Percentiles rank a stretch among this genome's conserved stretches.
phyloP scores from a whole-genome alignment of 1,140 invertebrate species.

The Mycetomoellerius zeteki region DNA sequence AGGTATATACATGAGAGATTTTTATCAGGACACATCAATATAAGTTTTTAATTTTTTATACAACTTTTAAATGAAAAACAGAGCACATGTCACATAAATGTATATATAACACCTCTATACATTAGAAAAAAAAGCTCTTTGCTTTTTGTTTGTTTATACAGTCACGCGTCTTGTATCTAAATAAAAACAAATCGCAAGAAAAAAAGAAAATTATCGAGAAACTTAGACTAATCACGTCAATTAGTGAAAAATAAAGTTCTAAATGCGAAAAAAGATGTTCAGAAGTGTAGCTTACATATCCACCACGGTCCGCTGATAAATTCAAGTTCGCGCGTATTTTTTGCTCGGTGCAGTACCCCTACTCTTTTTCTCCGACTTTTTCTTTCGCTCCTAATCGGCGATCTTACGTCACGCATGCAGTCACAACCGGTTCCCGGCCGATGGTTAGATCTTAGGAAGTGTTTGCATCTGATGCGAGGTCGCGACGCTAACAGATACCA shows the following conservation, averaged over 20 bases:
- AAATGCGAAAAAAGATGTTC: constrained; percentile 2
- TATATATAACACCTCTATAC: background rate
- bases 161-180: background rate
- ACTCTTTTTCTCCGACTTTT: constrained; percentile 43
- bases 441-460: constrained; percentile 72
- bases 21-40: background rate
- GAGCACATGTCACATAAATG: background rate
- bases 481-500: constrained; percentile 38
- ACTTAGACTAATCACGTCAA: background rate
- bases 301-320: constrained; percentile 67
- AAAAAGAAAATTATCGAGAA: background rate
- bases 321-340: constrained; percentile 72
- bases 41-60: background rate
- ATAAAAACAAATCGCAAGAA: background rate
- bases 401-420: constrained; percentile 83
- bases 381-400: constrained; percentile 77
- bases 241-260: background rate
- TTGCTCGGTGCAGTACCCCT: constrained; percentile 49
- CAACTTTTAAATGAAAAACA: background rate
- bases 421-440: constrained; percentile 80
- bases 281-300: constrained; percentile 17
- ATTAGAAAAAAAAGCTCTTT: background rate
- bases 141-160: background rate
- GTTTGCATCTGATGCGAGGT: constrained; percentile 76
- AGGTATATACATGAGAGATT: background rate